Evolutionary conservation across 2,888 invertebrate species (phyloP).

Genomic region (Acleris cristana): DNA sequence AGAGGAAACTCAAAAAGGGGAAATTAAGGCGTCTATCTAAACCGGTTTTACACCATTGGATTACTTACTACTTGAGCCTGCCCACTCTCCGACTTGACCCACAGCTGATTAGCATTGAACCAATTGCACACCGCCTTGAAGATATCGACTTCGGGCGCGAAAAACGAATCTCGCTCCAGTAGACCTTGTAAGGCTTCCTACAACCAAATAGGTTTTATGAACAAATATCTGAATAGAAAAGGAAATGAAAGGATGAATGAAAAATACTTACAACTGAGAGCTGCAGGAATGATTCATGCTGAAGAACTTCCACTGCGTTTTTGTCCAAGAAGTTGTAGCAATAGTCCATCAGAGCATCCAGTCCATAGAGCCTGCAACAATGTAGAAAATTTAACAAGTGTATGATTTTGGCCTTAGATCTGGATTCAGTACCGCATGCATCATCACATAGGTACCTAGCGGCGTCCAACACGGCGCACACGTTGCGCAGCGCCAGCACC

Average conservation of each 20-base stretch:
- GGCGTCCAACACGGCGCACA: constrained; percentile 97
- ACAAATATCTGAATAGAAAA: neutral
- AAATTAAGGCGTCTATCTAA: too few relatives aligned
- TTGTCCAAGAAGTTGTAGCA: constrained; percentile 96
- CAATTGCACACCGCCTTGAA: constrained; percentile 95
- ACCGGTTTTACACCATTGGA: too few relatives aligned
- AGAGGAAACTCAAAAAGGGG: too few relatives aligned
- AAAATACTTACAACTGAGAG: constrained; percentile 89
- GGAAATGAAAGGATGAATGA: neutral
- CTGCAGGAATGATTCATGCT: constrained; percentile 92
- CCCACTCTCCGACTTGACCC: constrained; percentile 86
- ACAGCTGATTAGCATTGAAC: constrained; percentile 90
- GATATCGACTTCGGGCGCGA: constrained; percentile 97
- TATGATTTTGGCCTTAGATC: too few relatives aligned
- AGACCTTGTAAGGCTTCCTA: constrained; percentile 92
- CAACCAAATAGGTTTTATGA: too few relatives aligned
- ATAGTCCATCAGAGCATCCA: constrained; percentile 87
- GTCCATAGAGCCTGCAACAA: constrained; percentile 82
- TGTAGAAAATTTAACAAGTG: neutral
- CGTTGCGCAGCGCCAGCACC: constrained; percentile 93
- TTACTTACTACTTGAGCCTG: constrained; percentile 77
- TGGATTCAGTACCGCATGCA: neutral
- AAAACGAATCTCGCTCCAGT: constrained; percentile 96
- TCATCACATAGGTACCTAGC: constrained; percentile 82
- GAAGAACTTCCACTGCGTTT: constrained; percentile 93